Percentiles rank a stretch among this genome's conserved stretches.
phyloP scores from a whole-genome alignment of 2,888 invertebrate species.

The Dryadula phaetusa region DNA sequence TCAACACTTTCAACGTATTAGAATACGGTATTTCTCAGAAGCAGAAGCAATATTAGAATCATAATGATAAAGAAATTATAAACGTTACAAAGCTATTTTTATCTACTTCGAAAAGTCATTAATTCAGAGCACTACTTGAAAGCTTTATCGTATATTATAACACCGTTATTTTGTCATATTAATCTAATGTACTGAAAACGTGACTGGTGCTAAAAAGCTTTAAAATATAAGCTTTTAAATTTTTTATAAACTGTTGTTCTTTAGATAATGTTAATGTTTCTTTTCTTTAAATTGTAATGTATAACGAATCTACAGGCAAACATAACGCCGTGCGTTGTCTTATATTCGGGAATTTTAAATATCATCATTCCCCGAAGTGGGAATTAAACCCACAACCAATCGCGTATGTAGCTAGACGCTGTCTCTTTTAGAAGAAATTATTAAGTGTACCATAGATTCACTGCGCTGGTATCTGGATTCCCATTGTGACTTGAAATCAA shows the following conservation, averaged over 20 bases:
- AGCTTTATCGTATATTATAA: background rate
- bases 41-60: background rate
- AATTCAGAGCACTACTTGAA: background rate
- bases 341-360: too few relatives aligned
- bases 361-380: too few relatives aligned
- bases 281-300: too few relatives aligned
- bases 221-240: background rate
- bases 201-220: conserved; percentile 2
- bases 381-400: too few relatives aligned
- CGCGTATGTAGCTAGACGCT: too few relatives aligned
- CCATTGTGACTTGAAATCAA: too few relatives aligned
- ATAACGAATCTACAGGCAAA: too few relatives aligned
- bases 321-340: too few relatives aligned
- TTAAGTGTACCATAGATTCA: too few relatives aligned
- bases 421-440: too few relatives aligned
- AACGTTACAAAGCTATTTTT: conserved; percentile 8
- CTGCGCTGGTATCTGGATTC: too few relatives aligned
- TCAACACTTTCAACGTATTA: background rate
- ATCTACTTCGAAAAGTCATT: conserved; percentile 20
- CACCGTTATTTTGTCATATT: conserved; percentile 21
- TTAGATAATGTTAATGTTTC: background rate
- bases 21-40: conserved; percentile 3
- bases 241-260: background rate
- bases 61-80: background rate
- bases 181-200: conserved; percentile 12